Evolutionary conservation across 2,888 invertebrate genomes (phyloP).

Genomic region (Caenorhabditis angaria): DNA sequence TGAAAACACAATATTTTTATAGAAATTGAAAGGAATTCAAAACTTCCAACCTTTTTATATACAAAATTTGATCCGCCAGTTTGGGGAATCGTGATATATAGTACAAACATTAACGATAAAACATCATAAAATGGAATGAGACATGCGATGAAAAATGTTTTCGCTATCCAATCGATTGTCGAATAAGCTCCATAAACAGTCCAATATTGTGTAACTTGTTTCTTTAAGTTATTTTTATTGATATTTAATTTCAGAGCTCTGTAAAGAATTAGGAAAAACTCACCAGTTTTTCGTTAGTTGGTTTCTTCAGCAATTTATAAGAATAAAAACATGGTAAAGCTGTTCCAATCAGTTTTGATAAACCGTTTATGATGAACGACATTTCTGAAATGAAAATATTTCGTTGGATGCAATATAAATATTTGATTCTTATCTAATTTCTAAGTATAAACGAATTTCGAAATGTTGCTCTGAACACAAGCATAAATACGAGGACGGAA

Average conservation of each 20-base stretch:
- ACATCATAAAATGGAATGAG: constrained; percentile 39
- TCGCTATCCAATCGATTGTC: constrained; percentile 25
- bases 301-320: constrained; percentile 37
- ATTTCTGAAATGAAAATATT: constrained; percentile 6
- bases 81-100: constrained; percentile 25
- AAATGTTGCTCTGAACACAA: neutral
- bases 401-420: neutral
- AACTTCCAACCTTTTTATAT: constrained; percentile 24
- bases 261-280: constrained; percentile 10
- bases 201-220: constrained; percentile 31
- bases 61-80: constrained; percentile 21
- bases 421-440: neutral
- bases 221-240: constrained; percentile 1
- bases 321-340: constrained; percentile 28
- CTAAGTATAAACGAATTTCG: neutral
- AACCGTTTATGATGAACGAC: constrained; percentile 34
- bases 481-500: neutral
- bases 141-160: constrained; percentile 28
- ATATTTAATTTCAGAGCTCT: neutral
- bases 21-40: neutral
- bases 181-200: constrained; percentile 29
- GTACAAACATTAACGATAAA: constrained; percentile 18
- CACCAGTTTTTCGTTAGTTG: constrained; percentile 29
- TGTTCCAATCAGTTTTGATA: constrained; percentile 32
- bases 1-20: constrained; percentile 2